Evolutionary conservation across 1,140 invertebrate genomes (phyloP), one percentile per base, ranked within the genome.

Genomic region (Fopius arisanus): DNA sequence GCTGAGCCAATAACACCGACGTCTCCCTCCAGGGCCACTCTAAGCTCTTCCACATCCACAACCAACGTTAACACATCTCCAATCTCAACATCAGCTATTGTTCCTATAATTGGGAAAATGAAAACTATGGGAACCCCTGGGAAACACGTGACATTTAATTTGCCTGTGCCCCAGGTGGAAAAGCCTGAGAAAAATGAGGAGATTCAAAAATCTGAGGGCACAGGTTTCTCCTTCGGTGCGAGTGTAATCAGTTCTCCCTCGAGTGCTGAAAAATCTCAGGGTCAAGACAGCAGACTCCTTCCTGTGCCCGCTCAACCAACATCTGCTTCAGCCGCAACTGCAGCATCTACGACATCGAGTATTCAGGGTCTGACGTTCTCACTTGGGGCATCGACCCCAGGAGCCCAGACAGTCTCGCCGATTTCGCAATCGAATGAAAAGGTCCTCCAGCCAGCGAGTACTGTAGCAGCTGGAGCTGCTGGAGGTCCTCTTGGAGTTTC

Each of bases 31-130:
- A 67, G 7, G 1, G 80, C 78, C 0, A 80, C 76, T 28, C 68
- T 87, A 0, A 87, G 72, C 71, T 86, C 83, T 0, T 69, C 72
- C 0, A 87, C 86, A 0, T 81, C 77, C 0, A 87, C 86, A 0
- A 87, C 85, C 0, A 83, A 78, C 0, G 72, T 85, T 0, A 88
- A 86, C 62, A 86, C 84, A 0, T 82, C 84, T 0, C 87, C 87
- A 0, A 83, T 88, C 6, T 76, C 84, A 0, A 86, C 85, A 0
- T 83, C 84, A 0, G 81, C 82, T 0, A 76, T 87, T 2, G 70
- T 72, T 0, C 83, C 84, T 1, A 83, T 82, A 4, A 68, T 85
- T 62, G 19, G 69, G 40, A 29, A 83, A 81, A 23, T 62, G 41
- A 4, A 73, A 75, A 19, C 19, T 10, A 16, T 69, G 67, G 4